Evolutionary conservation across 2,888 invertebrate genomes (phyloP).

Genomic region (Leucoma salicis): DNA sequence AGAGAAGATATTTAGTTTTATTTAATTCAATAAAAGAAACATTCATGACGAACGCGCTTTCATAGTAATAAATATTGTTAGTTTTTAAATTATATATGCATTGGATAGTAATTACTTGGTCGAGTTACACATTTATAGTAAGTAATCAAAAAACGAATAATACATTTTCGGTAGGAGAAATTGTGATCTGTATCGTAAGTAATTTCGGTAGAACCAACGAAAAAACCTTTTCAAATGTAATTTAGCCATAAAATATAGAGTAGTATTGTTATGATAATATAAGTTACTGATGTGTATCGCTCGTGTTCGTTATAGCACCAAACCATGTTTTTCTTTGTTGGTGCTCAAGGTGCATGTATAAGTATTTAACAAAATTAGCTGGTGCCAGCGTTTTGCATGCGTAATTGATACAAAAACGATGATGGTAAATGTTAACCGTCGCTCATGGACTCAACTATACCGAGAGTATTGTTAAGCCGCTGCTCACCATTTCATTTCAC

Average conservation of each 20-base stretch:
- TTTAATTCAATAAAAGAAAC: too few relatives aligned
- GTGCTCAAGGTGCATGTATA: neutral
- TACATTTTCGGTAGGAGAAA: slow-evolving; percentile 16
- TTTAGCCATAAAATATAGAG: slow-evolving; percentile 9
- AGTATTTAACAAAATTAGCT: too few relatives aligned
- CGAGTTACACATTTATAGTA: neutral
- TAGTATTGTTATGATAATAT: slow-evolving; percentile 13
- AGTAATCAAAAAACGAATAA: slow-evolving; percentile 7
- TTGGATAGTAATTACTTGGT: neutral
- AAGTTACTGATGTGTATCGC: slow-evolving; percentile 11
- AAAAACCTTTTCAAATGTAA: slow-evolving; percentile 22
- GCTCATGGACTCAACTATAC: too few relatives aligned
- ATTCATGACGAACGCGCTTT: too few relatives aligned
- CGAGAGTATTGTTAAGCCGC: too few relatives aligned
- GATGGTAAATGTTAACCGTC: too few relatives aligned
- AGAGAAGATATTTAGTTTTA: neutral
- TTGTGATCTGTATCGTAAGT: slow-evolving; percentile 25
- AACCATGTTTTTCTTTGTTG: neutral
- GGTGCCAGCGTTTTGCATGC: too few relatives aligned
- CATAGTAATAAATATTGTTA: too few relatives aligned
- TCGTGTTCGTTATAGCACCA: slow-evolving; percentile 8
- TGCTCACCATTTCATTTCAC: too few relatives aligned
- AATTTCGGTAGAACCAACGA: slow-evolving; percentile 17
- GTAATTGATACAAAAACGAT: too few relatives aligned
- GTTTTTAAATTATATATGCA: neutral